A percentile compares a stretch with the other conserved stretches of the same genome.
These are phyloP conservation scores for Hemiscyllium ocellatum DNA, from an alignment of 2,113 vertebrate genomes.

Conservation along the genomic window DNA sequence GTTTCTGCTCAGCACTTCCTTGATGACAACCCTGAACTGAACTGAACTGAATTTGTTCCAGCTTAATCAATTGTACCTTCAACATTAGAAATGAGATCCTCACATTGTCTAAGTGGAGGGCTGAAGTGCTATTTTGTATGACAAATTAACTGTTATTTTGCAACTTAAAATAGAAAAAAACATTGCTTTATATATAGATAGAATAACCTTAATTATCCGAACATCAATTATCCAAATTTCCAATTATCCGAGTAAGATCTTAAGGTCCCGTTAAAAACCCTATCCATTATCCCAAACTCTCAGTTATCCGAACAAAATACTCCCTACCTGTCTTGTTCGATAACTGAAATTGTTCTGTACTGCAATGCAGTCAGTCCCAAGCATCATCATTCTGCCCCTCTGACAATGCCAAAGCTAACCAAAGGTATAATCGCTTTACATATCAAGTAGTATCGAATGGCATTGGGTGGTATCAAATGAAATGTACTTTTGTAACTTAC, in stretches of 20 bases:
- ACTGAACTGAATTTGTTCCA: background rate
- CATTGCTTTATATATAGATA: no score
- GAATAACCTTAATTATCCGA: no score
- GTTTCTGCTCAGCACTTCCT: background rate
- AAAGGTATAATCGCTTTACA: background rate
- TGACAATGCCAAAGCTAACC: background rate
- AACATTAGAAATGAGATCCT: background rate
- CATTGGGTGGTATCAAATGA: background rate
- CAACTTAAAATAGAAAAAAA: background rate
- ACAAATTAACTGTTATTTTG: background rate
- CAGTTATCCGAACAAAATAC: no score
- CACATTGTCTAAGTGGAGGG: background rate
- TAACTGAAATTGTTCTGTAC: no score
- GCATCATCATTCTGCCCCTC: background rate
- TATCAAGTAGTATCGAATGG: background rate
- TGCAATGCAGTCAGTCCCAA: background rate
- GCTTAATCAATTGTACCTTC: background rate
- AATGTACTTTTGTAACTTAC: constrained; percentile 2
- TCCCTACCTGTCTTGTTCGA: no score
- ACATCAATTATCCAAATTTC: no score
- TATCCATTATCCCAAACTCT: no score
- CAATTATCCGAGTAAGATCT: no score
- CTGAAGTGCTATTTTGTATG: background rate
- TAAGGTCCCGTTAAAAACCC: no score
- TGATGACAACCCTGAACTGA: background rate